Conservation (phyloP, 1,140 invertebrate genomes). For the Watersipora subatra region DNA sequence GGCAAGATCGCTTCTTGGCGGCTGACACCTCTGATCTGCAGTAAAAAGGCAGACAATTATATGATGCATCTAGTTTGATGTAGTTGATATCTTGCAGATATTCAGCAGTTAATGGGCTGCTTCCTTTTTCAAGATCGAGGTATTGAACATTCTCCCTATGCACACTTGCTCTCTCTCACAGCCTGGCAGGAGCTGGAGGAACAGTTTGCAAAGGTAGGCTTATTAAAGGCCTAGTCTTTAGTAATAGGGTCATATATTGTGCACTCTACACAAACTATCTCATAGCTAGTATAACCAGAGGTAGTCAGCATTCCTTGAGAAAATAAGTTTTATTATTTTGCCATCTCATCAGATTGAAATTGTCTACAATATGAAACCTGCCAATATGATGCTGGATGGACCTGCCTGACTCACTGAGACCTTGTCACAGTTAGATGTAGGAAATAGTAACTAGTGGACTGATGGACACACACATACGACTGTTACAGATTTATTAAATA, state of each 20-base stretch:
- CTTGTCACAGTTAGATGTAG: no score
- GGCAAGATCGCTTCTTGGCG: no score
- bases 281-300: background rate
- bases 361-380: no score
- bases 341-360: no score
- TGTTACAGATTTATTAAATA: background rate
- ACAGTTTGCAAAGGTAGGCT: background rate
- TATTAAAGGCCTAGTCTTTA: background rate
- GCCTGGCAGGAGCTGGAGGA: slow-evolving; percentile 30
- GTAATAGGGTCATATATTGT: background rate
- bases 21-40: no score
- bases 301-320: background rate
- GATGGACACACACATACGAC: background rate
- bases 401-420: no score
- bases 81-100: slow-evolving; percentile 52
- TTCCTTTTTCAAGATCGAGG: slow-evolving; percentile 66
- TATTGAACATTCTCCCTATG: slow-evolving; percentile 66
- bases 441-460: no score
- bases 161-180: slow-evolving; percentile 58
- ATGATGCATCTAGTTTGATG: no score
- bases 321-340: background rate
- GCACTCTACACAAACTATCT: background rate
- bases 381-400: no score
- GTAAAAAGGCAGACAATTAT: no score
- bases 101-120: slow-evolving; percentile 76